Evolutionary conservation across 2,113 vertebrate genomes (phyloP).

Genomic region (Kryptolebias marmoratus): DNA sequence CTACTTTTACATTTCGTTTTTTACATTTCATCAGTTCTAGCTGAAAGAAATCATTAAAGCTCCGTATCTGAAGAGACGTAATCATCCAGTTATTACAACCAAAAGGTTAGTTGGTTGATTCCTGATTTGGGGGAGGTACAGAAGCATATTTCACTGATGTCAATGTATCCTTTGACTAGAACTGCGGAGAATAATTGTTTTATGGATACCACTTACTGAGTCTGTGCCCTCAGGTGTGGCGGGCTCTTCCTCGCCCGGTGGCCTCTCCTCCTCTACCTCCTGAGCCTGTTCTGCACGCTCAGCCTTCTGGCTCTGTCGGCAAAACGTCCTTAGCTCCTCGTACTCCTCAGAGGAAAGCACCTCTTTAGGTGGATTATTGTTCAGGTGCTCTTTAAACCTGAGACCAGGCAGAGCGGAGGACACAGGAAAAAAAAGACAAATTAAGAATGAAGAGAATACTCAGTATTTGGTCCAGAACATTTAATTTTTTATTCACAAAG

Average conservation of each 20-base stretch:
- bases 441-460: not conserved
- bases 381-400: constrained; percentile 85
- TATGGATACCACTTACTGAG: constrained; percentile 61
- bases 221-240: constrained; percentile 68
- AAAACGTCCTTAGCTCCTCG: constrained; percentile 72
- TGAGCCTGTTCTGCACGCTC: constrained; percentile 71
- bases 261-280: constrained; percentile 78
- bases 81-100: no score
- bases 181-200: not conserved
- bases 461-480: no score
- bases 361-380: constrained; percentile 73
- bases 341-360: constrained; percentile 82
- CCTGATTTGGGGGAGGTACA: no score
- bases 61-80: not conserved
- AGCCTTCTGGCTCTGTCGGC: constrained; percentile 76
- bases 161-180: not conserved
- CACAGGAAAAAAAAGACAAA: not conserved
- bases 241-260: constrained; percentile 82
- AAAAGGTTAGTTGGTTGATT: no score
- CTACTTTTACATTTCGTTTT: not conserved
- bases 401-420: not conserved
- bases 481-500: no score
- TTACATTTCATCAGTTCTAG: not conserved
- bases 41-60: not conserved
- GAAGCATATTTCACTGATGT: no score